A percentile compares a stretch with the other conserved stretches of the same genome.
These are phyloP conservation scores for Nothocercus julius DNA, from an alignment of 2,113 vertebrate genomes.

Conservation along the genomic window DNA sequence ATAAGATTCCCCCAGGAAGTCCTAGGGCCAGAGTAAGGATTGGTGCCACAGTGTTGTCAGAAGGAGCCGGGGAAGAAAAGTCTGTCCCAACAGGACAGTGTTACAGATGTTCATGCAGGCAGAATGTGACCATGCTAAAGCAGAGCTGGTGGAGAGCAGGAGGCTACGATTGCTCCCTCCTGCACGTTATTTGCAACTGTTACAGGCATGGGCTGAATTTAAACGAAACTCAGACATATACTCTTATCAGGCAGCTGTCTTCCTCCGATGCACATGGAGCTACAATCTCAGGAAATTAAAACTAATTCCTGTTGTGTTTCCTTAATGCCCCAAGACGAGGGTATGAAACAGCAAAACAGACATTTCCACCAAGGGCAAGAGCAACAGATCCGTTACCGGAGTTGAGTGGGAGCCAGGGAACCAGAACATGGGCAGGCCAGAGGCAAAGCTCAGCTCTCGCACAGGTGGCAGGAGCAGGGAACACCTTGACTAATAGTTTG, in stretches of 20 bases:
- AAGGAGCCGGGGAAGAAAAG: background rate
- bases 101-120: background rate
- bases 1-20: background rate
- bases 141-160: rapidly evolving
- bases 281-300: background rate
- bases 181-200: background rate
- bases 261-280: too few relatives aligned
- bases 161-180: background rate
- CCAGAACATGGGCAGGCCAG: rapidly evolving
- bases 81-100: background rate
- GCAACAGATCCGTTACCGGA: rapidly evolving
- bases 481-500: rapidly evolving
- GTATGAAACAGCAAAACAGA: background rate
- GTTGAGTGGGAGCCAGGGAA: rapidly evolving
- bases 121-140: rapidly evolving
- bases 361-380: background rate
- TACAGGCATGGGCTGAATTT: background rate
- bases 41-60: background rate
- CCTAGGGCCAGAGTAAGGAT: rapidly evolving
- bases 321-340: rapidly evolving
- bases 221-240: too few relatives aligned
- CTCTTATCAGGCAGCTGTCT: background rate
- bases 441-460: too few relatives aligned
- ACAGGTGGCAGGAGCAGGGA: rapidly evolving
- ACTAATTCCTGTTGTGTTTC: background rate